phyloP scores from a whole-genome alignment of 2,797 vertebrate genomes.

The Carcharodon carcharias region DNA sequence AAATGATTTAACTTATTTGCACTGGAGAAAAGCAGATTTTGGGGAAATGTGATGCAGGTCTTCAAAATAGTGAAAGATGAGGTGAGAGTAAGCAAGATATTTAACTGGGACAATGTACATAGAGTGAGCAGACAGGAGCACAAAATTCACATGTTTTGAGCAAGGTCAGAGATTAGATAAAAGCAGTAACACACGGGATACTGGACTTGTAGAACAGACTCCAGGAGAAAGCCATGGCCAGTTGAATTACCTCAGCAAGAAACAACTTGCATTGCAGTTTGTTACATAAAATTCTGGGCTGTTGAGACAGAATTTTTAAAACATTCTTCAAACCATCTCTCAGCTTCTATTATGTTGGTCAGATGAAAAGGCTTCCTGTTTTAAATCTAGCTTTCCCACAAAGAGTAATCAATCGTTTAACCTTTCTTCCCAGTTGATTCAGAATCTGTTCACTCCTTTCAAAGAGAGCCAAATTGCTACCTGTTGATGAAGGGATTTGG shows the following conservation, averaged over 20 bases:
- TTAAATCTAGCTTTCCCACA: neutral
- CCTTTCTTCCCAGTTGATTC: neutral
- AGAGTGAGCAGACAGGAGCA: neutral
- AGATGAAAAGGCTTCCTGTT: neutral
- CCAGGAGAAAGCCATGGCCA: neutral
- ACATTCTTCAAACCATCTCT: neutral
- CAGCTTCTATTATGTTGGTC: neutral
- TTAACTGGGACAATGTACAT: neutral
- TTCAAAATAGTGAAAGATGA: neutral
- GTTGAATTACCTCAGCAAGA: neutral
- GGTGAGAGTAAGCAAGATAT: neutral
- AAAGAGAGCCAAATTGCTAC: neutral
- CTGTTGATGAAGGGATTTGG: neutral
- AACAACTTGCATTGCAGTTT: neutral
- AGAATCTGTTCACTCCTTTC: neutral
- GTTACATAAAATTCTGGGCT: neutral
- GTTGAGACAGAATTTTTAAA: neutral
- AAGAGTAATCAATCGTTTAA: neutral
- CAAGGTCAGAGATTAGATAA: neutral
- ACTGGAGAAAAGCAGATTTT: neutral
- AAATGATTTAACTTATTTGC: neutral
- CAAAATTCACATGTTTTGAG: neutral
- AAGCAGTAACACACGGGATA: neutral
- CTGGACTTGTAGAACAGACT: neutral
- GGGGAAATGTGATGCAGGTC: neutral